Conservation (phyloP, 1,140 invertebrate species). For the Diachasmimorpha longicaudata region DNA sequence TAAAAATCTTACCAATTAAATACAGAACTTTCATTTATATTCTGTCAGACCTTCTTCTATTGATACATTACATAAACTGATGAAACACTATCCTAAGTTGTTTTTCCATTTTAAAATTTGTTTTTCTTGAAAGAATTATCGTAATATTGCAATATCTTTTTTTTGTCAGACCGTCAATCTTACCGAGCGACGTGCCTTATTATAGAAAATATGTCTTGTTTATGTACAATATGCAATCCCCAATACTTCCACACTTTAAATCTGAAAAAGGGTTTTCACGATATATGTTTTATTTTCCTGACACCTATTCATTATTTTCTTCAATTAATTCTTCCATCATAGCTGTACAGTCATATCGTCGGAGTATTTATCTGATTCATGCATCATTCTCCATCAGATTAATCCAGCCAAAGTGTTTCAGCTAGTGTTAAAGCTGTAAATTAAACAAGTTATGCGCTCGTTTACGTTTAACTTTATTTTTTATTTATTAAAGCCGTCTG, state of each 20-base stretch:
- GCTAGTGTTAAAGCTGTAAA: constrained; percentile 24
- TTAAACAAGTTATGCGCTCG: constrained; percentile 11
- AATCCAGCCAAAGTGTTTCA: constrained; percentile 9
- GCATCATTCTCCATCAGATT: neutral
- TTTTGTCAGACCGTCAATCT: constrained; percentile 58
- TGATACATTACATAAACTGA: constrained; percentile 65
- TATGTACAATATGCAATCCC: constrained; percentile 63
- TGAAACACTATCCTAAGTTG: constrained; percentile 62
- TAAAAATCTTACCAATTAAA: constrained; percentile 42
- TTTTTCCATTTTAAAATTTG: neutral
- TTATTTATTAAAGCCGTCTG: constrained; percentile 1
- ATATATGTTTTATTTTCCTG: constrained; percentile 50
- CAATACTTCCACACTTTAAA: neutral
- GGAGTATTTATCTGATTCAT: constrained; percentile 45
- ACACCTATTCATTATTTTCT: constrained; percentile 29
- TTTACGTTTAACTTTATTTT: constrained; percentile 26
- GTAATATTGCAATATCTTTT: constrained; percentile 61
- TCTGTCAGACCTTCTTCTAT: constrained; percentile 62
- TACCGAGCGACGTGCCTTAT: constrained; percentile 58
- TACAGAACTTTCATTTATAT: constrained; percentile 64
- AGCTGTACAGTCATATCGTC: constrained; percentile 59
- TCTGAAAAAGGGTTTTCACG: constrained; percentile 38
- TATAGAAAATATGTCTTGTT: constrained; percentile 66
- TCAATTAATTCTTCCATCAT: constrained; percentile 52
- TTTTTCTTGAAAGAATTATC: constrained; percentile 59